Base-by-base conservation (phyloP, 2,888 invertebrate genomes). In the Atrina japonica region DNA sequence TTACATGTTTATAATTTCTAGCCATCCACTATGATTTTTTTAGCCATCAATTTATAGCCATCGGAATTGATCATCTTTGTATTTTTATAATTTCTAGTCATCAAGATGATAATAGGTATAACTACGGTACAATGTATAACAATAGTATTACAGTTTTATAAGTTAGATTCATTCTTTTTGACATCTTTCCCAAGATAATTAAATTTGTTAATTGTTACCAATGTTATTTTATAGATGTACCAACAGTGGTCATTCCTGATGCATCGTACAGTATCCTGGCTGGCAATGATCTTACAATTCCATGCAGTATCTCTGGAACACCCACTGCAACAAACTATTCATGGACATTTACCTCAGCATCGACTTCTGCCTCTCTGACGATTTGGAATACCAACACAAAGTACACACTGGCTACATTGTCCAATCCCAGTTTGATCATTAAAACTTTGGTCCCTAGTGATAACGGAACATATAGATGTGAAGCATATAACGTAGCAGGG, bases 401-500 rank as follows among this genome's bases (percentile, higher is more conserved):
- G 56, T 56, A 35, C 56, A 35, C 35, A 9, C 23, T 56, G 9
- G 40, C 56, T 3, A 23, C 56, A 1, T 21, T 40, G 11, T 23
- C 56, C 1, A 58, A 43, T 7, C 61, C 61, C 1, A 53, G 60
- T 3, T 21, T 68, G 40, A 68, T 43, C 23, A 55, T 68, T 16
- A 53, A n/a, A 3, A 40, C 35, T 0, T 52, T 40, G 7, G 23
- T 14, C n/a, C 60, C 53, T 16, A 55, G 47, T 40, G 61, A 61
- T 27, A 27, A 41, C 3, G 68, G 68, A 18, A 41, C 35, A 1
- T 68, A 68, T 16, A 53, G 53, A 18, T 68, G 68, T 35, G 43
- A n/a, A 18, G 68, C 68, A 35, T 45, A 43, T 29, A 68, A 68
- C 41, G 1, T 25, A 43, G 68, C 61, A 14, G 68, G 68, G 23